Evolutionary conservation across 1,140 invertebrate species (phyloP), one percentile per base, ranked within the genome.

Genomic region (Drosophila pallidifrons): DNA sequence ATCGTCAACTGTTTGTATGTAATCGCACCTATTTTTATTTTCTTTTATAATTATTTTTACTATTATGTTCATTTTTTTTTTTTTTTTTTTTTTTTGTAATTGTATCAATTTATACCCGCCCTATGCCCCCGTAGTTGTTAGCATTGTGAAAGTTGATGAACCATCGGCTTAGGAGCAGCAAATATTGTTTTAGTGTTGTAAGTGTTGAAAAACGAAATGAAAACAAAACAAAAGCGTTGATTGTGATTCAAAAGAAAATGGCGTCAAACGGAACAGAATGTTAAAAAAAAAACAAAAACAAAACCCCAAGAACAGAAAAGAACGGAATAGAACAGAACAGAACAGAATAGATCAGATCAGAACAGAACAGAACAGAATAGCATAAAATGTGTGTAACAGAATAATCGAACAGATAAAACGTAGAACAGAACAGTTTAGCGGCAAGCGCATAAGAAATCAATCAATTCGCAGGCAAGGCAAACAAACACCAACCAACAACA

Each of bases 161-260:
- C 1, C 30, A 46, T 20, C 16, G 28, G 28, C 20, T 20, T 43
- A 54, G 47, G 15, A 35, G 58, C 13, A 52, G 51, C 16, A 70
- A 43, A 43, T 58, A 70, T 78, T 60, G 69, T 82, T 78, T 81
- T 82, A 70, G 75, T 59, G 63, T 73, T 77, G 51, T 76, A 79
- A 77, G 80, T 83, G 81, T 83, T 82, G 52, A 76, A 60, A 32
- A 20, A 25, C 46, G 49, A 73, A 55, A 69, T 38, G 58, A 72
- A 76, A 51, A 67, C 7, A 16, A 71, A 68, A 67, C 43, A 77
- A 77, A 82, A 91, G 82, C 86, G 87, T 87, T 87, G 77, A 90
- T 91, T 90, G 86, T 86, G 86, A 90, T 91, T 85, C 63, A 61
- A 75, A 59, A 65, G 41, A 43, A 63, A 55, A 80, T 72, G 70